Base-by-base conservation (phyloP, 2,113 vertebrate species). In the Psilopsiagon aymara region DNA sequence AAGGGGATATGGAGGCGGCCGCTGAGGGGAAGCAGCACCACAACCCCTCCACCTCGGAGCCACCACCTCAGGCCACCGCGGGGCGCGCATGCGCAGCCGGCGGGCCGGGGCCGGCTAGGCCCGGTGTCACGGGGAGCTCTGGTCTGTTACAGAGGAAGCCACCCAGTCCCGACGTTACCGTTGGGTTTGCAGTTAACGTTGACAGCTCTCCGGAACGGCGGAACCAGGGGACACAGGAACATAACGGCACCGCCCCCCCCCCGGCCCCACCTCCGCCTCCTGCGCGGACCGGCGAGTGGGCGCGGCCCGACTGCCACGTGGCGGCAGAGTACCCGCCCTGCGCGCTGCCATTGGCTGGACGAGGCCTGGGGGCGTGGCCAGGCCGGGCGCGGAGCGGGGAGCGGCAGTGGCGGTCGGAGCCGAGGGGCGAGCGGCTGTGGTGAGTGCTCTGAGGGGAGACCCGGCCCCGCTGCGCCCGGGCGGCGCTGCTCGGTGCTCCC, bases 221-320 rank as follows among this genome's bases (percentile, higher is more conserved):
- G 20, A 2, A 6, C 33, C 13, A 6, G 1, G 13, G 33, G 1
- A 59, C 6, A 8, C 3, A 5, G 9, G 12, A 14, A 23, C 19
- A 11, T 12, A 0, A 33, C 31, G 0, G 17, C 29, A 31, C 11
- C 35, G 35, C 35, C 35, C 35, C 35, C 35, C n/a, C n/a, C n/a
- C n/a, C n/a, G n/a, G n/a, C n/a, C n/a, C n/a, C n/a, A n/a, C n/a
- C 5, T 4, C 55, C 20, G 8, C 13, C 13, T 13, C 20, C 55
- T 0, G 0, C 20, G 6, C 9, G 9, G 2, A 23, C 13, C 9
- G 20, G 3, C 2, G 33, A 23, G 33, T 3, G 33, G 55, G 20
- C 8, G 55, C 23, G 55, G 33, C 33, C 33, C 33, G 20, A n/a
- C 33, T n/a, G 55, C 20, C 20, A 59, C 55, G 55, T 59, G 1